Evolutionary conservation across 2,888 invertebrate species (phyloP), one percentile per base, ranked within the genome.

Genomic region (Cyrtodaria siliqua): DNA sequence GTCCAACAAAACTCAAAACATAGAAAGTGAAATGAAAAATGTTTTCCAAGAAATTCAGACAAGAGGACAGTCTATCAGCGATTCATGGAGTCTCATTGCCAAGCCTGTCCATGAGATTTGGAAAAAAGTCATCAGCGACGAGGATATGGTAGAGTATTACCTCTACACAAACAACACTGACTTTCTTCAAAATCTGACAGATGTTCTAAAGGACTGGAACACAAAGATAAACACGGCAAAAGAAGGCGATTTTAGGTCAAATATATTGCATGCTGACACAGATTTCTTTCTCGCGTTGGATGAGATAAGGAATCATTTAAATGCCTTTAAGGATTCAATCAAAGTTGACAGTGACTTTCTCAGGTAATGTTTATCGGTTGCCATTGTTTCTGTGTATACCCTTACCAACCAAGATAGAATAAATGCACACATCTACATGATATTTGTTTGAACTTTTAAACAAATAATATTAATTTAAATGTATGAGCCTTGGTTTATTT

Each of bases 21-120:
- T 80, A 12, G 76, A 84, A 18, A 75, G 68, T 8, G 60, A 68
- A 16, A 47, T 87, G 16, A 70, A 80, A 29, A 64, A 75, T 29
- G 86, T 87, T 64, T 88, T 88, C 52, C 78, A 73, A 49, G 87
- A 88, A 38, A 52, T 89, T 3, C 57, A 87, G 42, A 78, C 85
- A 14, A 80, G 89, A 38, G 87, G 88, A 6, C 86, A 85, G 16
- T 74, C 71, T 23, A 62, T 90, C 1, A 83, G 64, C 63, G 87
- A 86, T 62, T 78, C 66, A 44, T 88, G 87, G 87, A 73, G 77
- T 14, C 38, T 74, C 1, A 38, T 89, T 3, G 24, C 64, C 0
- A 52, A 59, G 14, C 77, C 74, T 18, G 72, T 74, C 1, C 63
- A 59, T 1, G 55, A 55, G 8, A 83, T 90, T n/a, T 90, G 89